Evolutionary conservation across 2,113 vertebrate species (phyloP).

Genomic region (Notarius lentiginosus): DNA sequence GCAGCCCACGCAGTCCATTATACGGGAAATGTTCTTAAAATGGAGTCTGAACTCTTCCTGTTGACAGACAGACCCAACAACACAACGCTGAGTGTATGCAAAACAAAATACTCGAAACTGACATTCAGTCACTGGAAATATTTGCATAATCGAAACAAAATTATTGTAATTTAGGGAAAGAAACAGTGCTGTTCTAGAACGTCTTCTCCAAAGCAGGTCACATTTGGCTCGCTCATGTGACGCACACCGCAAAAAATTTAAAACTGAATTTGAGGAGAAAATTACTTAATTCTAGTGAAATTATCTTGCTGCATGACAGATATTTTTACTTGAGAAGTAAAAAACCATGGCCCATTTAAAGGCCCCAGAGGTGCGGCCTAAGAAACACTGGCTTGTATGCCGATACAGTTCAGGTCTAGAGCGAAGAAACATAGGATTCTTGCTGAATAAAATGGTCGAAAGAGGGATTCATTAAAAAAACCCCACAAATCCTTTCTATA

Average conservation of each 20-base stretch:
- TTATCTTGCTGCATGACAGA: too few relatives aligned
- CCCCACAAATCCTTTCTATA: background rate
- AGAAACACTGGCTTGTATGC: background rate
- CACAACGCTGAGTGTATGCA: background rate
- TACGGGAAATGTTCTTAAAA: slow-evolving; percentile 96
- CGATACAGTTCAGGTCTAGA: background rate
- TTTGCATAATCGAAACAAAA: background rate
- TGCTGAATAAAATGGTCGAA: background rate
- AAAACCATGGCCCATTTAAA: background rate
- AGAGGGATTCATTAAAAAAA: background rate
- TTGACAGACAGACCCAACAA: slow-evolving; percentile 1
- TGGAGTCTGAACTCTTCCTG: slow-evolving; percentile 95
- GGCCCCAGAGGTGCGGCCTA: background rate
- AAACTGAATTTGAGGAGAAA: background rate
- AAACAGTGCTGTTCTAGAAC: background rate
- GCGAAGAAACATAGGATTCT: background rate
- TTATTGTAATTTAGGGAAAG: background rate
- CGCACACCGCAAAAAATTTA: background rate
- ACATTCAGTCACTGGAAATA: background rate
- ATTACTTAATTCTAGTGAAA: too few relatives aligned
- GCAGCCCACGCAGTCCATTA: slow-evolving; percentile 98
- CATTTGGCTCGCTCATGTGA: background rate
- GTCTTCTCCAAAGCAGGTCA: background rate
- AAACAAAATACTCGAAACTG: slow-evolving; percentile 4
- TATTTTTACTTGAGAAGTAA: background rate